These are phyloP conservation scores for Illadopsis cleaveri DNA, from an alignment of 2,113 vertebrate species.

Conservation along the genomic window DNA sequence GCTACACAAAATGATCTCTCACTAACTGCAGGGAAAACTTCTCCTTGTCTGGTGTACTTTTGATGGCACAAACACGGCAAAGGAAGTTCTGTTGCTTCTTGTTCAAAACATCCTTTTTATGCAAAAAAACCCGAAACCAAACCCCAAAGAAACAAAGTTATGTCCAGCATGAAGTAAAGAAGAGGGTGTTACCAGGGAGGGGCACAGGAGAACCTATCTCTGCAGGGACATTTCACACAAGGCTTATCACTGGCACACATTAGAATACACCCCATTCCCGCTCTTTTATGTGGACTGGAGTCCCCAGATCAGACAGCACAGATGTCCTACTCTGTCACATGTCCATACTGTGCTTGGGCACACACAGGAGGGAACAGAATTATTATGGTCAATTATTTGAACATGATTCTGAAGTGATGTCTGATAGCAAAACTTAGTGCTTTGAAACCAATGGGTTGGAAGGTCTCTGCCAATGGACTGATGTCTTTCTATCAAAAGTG, in stretches of 20 bases:
- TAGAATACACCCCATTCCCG: not conserved
- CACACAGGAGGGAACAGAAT: not conserved
- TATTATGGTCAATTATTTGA: not conserved
- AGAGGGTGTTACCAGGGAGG: not conserved
- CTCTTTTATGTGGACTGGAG: rapidly evolving
- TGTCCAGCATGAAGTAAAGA: not conserved
- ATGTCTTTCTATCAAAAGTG: not conserved
- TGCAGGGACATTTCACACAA: not conserved
- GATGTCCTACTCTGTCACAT: not conserved
- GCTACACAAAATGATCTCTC: not conserved
- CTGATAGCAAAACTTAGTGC: not conserved
- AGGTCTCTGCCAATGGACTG: not conserved
- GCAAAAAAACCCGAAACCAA: not conserved
- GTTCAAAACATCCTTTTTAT: not conserved
- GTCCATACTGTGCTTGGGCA: not conserved
- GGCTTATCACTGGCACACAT: not conserved
- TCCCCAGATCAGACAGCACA: not conserved
- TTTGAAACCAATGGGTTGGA: not conserved
- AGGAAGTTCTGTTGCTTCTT: not conserved
- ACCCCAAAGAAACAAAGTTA: not conserved
- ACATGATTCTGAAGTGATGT: not conserved
- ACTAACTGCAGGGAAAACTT: not conserved
- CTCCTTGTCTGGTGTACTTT: not conserved
- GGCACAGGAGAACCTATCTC: not conserved
- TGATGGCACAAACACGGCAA: not conserved